Evolutionary conservation across 2,113 vertebrate species (phyloP), one percentile per base, ranked within the genome.

Genomic region (Oxyura jamaicensis): DNA sequence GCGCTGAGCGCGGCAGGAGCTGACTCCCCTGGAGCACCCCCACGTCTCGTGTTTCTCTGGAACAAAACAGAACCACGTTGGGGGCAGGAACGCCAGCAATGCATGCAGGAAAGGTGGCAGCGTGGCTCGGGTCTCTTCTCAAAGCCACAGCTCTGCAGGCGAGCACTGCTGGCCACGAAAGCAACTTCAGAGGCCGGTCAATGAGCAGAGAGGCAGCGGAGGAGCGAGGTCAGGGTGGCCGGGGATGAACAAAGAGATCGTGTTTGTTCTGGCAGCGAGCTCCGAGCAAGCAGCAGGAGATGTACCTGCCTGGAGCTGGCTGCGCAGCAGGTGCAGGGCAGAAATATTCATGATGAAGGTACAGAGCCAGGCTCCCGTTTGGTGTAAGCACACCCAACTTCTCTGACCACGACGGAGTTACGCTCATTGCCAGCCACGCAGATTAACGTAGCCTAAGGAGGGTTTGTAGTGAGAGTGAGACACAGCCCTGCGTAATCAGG

Each of bases 31-130:
- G 85, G 85, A 11, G 67, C 35, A 74, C 67, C 76, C 72, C 6
- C 11, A 19, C 75, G 90, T 75, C 58, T 91, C 94, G 79, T 72
- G 55, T 95, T 97, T 96, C 93, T 44, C 82, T 88, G 93, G 96
- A 96, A 96, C 73, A 82, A 89, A 94, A 13, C 33, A 86, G 79
- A 66, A 92, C 50, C 96, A 86, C 0, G 19, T 5, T 85, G 62
- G 23, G 31, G 71, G 7, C 0, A 3, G 48, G 48, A 68, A 53
- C 41, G 53, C 74, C 88, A 79, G 92, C 73, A 11, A 36, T 4
- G 39, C 36, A 21, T 60, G 88, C 10, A 39, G 82, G 83, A 81
- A 2, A 28, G 41, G 62, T 4, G 72, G 83, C 63, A 93, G 80
- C 3, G 2, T 23, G 86, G 65, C 33, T 67, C 21, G 72, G 83